Conservation (phyloP, 92 coral and sea anemone species). For the Micromussa lordhowensis region DNA sequence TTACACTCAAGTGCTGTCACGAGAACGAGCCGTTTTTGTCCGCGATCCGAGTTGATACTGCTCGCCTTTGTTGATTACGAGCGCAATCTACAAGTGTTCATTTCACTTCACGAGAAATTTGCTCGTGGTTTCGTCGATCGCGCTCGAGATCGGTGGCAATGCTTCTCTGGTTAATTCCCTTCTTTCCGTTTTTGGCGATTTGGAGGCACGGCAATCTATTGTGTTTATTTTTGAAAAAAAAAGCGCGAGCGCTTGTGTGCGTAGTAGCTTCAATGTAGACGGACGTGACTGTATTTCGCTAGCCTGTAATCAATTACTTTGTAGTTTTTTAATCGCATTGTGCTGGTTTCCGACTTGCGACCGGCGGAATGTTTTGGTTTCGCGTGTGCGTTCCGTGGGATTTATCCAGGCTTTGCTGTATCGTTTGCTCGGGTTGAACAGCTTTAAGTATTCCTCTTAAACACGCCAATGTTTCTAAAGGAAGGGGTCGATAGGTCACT, state of each 20-base stretch:
- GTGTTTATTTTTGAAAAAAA: slow-evolving; percentile 12
- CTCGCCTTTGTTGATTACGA: slow-evolving; percentile 27
- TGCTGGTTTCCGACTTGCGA: slow-evolving; percentile 58
- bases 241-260: not conserved
- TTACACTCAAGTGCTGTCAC: slow-evolving; percentile 81
- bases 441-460: slow-evolving; percentile 70
- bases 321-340: slow-evolving; percentile 68
- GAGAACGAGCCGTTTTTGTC: slow-evolving; percentile 51
- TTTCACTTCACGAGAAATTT: slow-evolving; percentile 21
- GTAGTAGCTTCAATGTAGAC: slow-evolving; percentile 28
- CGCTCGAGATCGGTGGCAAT: slow-evolving; percentile 1
- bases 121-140: slow-evolving; percentile 17
- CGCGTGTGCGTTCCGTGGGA: not conserved
- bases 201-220: not conserved
- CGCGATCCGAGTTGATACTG: not conserved
- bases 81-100: slow-evolving; percentile 22
- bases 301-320: slow-evolving; percentile 77
- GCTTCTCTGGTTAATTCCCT: slow-evolving; percentile 15
- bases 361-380: slow-evolving; percentile 37
- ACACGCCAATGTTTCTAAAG: slow-evolving; percentile 71
- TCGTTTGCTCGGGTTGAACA: slow-evolving; percentile 40
- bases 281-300: slow-evolving; percentile 62
- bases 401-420: slow-evolving; percentile 5
- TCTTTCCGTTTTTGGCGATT: slow-evolving; percentile 10
- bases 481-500: slow-evolving; percentile 88